Conservation (phyloP, 2,113 vertebrate species). For the Malurus melanocephalus region DNA sequence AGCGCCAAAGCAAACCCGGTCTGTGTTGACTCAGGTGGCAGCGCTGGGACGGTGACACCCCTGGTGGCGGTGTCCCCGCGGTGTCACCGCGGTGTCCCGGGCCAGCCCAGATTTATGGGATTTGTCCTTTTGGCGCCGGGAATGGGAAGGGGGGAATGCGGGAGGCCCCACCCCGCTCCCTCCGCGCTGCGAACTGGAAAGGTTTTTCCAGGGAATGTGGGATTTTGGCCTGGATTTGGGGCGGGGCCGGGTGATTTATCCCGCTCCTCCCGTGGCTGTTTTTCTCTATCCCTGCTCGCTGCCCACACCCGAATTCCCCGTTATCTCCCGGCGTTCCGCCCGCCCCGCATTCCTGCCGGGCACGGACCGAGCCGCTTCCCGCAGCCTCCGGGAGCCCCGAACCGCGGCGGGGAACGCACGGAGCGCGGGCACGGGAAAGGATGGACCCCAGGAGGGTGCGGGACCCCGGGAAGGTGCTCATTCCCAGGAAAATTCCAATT, state of each 20-base stretch:
- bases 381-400: neutral
- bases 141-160: too few species aligned
- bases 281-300: neutral
- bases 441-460: fast-evolving
- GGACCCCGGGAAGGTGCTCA: fast-evolving
- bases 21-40: too few species aligned
- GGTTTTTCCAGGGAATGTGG: too few species aligned
- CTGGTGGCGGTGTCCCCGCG: too few species aligned
- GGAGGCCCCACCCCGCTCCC: too few species aligned
- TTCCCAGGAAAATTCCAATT: neutral
- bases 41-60: too few species aligned
- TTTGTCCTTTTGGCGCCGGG: too few species aligned
- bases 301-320: neutral
- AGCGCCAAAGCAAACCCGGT: too few species aligned
- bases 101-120: too few species aligned
- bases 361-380: neutral
- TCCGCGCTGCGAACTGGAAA: too few species aligned
- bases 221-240: too few species aligned
- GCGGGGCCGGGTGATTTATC: neutral
- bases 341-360: neutral
- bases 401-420: neutral
- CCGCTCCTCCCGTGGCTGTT: fast-evolving
- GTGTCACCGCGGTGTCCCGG: too few species aligned
- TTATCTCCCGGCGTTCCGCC: neutral
- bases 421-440: fast-evolving